Conservation (phyloP, 1,140 invertebrate genomes). For the Fopius arisanus region DNA sequence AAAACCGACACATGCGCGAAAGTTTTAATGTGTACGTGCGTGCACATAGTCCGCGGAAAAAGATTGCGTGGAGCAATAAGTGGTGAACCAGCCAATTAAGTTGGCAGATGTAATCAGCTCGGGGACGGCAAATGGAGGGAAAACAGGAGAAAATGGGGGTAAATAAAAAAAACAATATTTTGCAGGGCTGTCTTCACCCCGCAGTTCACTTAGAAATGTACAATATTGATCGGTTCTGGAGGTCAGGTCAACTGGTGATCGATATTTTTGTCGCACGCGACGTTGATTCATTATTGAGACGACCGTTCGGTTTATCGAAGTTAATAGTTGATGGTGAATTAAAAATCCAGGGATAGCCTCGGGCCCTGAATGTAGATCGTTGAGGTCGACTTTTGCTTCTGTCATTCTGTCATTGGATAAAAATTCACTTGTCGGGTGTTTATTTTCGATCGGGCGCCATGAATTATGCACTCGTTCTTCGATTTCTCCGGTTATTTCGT, state of each 20-base stretch:
- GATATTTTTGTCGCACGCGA: neutral
- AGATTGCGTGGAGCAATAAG: neutral
- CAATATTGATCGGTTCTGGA: neutral
- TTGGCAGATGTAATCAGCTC: neutral
- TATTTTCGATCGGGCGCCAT: neutral
- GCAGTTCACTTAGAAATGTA: neutral
- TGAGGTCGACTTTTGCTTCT: neutral
- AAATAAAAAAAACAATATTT: neutral
- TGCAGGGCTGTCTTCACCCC: neutral
- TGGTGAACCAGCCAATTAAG: neutral
- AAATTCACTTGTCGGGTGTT: neutral
- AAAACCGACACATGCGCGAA: neutral
- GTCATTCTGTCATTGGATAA: neutral
- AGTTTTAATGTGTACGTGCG: too few species aligned
- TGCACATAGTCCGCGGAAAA: neutral
- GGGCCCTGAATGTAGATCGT: neutral
- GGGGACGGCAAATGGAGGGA: neutral
- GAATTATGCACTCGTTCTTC: neutral
- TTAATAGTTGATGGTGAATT: neutral
- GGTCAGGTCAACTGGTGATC: slow-evolving; percentile 5
- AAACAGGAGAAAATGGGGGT: neutral
- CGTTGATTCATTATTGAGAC: slow-evolving; percentile 1
- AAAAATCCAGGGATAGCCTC: neutral
- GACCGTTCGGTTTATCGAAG: neutral
- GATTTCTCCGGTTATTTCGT: neutral